Percentiles rank a stretch among this genome's conserved stretches.
These are phyloP conservation scores for Anhinga rufa DNA, from an alignment of 2,113 vertebrate species.

Conservation along the genomic window DNA sequence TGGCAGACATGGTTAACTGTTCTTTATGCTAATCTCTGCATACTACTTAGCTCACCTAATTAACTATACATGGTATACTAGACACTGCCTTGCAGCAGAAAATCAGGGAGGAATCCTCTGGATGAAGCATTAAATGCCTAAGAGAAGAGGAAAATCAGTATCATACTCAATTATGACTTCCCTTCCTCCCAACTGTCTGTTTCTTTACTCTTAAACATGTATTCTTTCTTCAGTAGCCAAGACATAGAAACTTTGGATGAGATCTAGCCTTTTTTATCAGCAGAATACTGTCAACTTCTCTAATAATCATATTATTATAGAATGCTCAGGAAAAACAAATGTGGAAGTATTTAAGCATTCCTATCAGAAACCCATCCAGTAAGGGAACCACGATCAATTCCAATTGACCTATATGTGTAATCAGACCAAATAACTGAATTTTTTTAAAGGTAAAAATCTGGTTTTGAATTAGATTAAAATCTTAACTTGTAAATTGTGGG, in stretches of 20 bases:
- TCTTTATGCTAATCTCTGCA: slow-evolving; percentile 44
- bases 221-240: not conserved
- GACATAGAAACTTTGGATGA: not conserved
- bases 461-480: not conserved
- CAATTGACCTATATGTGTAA: not conserved
- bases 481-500: not conserved
- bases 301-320: not conserved
- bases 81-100: not conserved
- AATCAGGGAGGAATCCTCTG: not conserved
- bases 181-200: not conserved
- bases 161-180: not conserved
- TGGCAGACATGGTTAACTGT: slow-evolving; percentile 30
- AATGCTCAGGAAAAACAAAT: not conserved
- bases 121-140: not conserved
- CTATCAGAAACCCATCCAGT: not conserved
- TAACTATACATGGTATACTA: slow-evolving; percentile 10
- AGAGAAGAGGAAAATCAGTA: not conserved
- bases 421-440: not conserved
- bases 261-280: not conserved
- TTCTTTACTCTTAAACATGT: not conserved
- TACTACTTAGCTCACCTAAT: slow-evolving; percentile 47
- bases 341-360: not conserved
- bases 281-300: not conserved
- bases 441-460: not conserved
- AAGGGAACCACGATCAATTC: not conserved